Evolutionary conservation across 2,113 vertebrate genomes (phyloP).

Genomic region (Chamaetylas fuelleborni): DNA sequence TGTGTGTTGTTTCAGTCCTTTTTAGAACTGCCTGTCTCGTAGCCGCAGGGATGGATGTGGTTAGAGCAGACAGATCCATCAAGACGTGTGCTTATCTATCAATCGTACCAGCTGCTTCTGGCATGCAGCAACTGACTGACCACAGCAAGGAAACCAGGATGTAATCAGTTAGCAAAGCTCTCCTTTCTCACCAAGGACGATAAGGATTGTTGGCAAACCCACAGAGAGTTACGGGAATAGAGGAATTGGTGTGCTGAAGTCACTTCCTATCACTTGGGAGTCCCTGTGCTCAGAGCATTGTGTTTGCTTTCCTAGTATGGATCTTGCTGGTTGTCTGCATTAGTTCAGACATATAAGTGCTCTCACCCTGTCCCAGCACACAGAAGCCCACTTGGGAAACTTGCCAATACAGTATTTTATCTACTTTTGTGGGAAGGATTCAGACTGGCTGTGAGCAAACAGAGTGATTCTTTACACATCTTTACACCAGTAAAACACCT

Average conservation of each 20-base stretch:
- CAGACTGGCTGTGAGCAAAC: neutral
- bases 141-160: slow-evolving; percentile 25
- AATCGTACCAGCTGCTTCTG: slow-evolving; percentile 25
- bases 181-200: slow-evolving; percentile 42
- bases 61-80: neutral
- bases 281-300: slow-evolving; percentile 17
- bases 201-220: slow-evolving; percentile 52
- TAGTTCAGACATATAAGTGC: neutral
- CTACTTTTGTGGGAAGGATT: neutral
- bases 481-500: slow-evolving; percentile 24
- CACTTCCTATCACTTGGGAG: slow-evolving; percentile 50
- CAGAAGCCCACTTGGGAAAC: neutral
- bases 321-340: neutral
- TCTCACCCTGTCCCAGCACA: neutral
- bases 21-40: neutral
- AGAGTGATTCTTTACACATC: neutral
- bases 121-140: slow-evolving; percentile 44
- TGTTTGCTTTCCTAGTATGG: slow-evolving; percentile 9
- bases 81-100: slow-evolving; percentile 7
- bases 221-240: slow-evolving; percentile 59
- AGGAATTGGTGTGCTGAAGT: slow-evolving; percentile 54
- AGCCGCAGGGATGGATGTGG: neutral
- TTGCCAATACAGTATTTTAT: neutral
- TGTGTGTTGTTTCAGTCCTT: neutral
- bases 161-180: slow-evolving; percentile 22